Evolutionary conservation across 1,140 invertebrate species (phyloP).

Genomic region (Drosophila bocki): DNA sequence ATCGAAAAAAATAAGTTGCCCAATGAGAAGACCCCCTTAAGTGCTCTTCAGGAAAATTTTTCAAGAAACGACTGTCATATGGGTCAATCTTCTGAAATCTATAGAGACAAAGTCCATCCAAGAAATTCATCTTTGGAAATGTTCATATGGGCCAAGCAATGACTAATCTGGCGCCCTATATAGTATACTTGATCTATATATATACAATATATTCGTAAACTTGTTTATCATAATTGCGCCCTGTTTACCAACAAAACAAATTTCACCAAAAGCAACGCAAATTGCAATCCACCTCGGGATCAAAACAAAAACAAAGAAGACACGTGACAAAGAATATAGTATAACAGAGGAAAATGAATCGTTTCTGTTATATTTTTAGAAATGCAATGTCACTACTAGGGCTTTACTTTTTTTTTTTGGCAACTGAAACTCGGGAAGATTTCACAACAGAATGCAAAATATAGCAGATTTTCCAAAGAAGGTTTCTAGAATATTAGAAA

Average conservation of each 20-base stretch:
- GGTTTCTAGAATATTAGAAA: background rate
- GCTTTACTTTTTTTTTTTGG: background rate
- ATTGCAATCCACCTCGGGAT: constrained; percentile 37
- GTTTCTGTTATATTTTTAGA: constrained; percentile 42
- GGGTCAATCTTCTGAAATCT: too few relatives aligned
- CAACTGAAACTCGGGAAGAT: constrained; percentile 22
- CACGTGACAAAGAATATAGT: constrained; percentile 28
- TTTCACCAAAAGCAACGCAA: constrained; percentile 53
- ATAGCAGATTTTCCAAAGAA: constrained; percentile 13
- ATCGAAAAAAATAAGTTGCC: too few relatives aligned
- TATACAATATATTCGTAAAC: constrained; percentile 44
- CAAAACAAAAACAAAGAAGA: constrained; percentile 40
- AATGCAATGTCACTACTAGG: constrained; percentile 29
- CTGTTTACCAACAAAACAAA: constrained; percentile 44
- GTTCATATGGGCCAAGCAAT: background rate
- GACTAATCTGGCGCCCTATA: constrained; percentile 17
- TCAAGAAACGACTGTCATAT: too few relatives aligned
- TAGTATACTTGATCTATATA: background rate
- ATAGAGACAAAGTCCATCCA: background rate
- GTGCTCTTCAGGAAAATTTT: too few relatives aligned
- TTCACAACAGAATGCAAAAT: constrained; percentile 56
- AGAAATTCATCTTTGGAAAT: background rate
- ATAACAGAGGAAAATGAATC: constrained; percentile 47
- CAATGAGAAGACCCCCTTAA: too few relatives aligned
- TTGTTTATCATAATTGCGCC: constrained; percentile 64